A percentile compares a stretch with the other conserved stretches of the same genome.
These are phyloP conservation scores for Taenioides sp. DNA, from an alignment of 2,797 vertebrate genomes.

Conservation along the genomic window DNA sequence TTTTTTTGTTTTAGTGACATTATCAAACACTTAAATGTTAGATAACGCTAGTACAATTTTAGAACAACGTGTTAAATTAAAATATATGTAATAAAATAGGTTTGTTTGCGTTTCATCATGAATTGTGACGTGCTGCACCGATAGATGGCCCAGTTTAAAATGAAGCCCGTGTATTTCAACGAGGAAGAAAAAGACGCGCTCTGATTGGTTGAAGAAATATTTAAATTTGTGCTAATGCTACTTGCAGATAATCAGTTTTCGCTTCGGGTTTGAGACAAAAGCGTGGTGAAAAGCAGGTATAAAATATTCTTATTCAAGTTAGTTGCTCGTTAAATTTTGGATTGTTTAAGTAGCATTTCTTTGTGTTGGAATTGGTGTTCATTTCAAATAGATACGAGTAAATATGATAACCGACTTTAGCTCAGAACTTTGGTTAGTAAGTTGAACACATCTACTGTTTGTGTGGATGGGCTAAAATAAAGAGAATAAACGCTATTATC, in stretches of 20 bases:
- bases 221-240: not conserved
- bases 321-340: too few species aligned
- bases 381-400: too few species aligned
- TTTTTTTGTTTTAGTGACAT: not conserved
- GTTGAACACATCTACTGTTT: too few species aligned
- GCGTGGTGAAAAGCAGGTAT: not conserved
- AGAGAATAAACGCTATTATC: too few species aligned
- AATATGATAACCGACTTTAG: too few species aligned
- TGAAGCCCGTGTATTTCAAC: too few species aligned
- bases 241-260: not conserved
- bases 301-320: not conserved
- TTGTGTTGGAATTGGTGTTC: too few species aligned
- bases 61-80: not conserved
- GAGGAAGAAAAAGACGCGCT: not conserved
- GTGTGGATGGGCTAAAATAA: too few species aligned
- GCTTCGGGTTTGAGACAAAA: not conserved
- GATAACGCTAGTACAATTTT: not conserved
- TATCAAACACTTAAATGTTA: not conserved
- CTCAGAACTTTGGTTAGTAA: too few species aligned
- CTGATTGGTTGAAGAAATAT: conserved; percentile 1
- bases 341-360: too few species aligned
- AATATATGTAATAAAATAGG: not conserved
- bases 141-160: not conserved
- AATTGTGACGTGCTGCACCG: not conserved
- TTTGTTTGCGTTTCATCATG: not conserved